A percentile compares a stretch with the other conserved stretches of the same genome.
These are phyloP conservation scores for Erannis defoliaria DNA, from an alignment of 2,888 invertebrate species.

Conservation along the genomic window DNA sequence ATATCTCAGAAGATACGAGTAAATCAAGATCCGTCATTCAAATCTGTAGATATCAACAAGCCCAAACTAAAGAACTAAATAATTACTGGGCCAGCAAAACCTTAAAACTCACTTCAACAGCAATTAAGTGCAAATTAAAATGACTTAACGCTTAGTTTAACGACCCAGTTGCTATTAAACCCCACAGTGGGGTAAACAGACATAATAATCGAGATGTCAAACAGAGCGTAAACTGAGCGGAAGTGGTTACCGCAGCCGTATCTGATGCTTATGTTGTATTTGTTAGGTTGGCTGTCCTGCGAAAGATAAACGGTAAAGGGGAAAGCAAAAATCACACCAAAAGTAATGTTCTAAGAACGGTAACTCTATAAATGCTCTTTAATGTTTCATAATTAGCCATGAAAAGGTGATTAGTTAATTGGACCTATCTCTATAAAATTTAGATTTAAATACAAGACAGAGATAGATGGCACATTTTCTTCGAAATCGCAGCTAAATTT, in stretches of 20 bases:
- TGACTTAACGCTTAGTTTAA: constrained; percentile 36
- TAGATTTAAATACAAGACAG: too few species aligned
- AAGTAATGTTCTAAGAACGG: too few species aligned
- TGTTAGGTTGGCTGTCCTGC: constrained; percentile 42
- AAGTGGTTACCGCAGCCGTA: constrained; percentile 54
- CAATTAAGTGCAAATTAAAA: constrained; percentile 36
- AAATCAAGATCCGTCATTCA: background rate
- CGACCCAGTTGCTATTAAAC: constrained; percentile 47
- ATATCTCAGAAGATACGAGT: background rate
- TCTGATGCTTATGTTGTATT: constrained; percentile 55
- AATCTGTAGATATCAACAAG: background rate
- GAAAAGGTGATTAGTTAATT: too few species aligned
- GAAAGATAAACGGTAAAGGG: constrained; percentile 4
- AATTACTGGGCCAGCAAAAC: constrained; percentile 9
- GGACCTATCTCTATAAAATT: too few species aligned
- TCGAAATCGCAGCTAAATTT: too few species aligned
- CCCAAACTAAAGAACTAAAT: background rate
- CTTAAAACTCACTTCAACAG: constrained; percentile 26
- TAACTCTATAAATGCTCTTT: too few species aligned
- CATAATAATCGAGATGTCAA: constrained; percentile 60
- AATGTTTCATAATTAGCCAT: too few species aligned
- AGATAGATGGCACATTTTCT: too few species aligned
- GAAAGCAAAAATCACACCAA: too few species aligned
- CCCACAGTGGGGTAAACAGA: constrained; percentile 38
- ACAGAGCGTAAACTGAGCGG: constrained; percentile 66